A percentile compares a stretch with the other conserved stretches of the same genome.
Evolutionary conservation across 2,797 vertebrate genomes (phyloP).

Genomic region (Ctenochaetus hawaiiensis): DNA sequence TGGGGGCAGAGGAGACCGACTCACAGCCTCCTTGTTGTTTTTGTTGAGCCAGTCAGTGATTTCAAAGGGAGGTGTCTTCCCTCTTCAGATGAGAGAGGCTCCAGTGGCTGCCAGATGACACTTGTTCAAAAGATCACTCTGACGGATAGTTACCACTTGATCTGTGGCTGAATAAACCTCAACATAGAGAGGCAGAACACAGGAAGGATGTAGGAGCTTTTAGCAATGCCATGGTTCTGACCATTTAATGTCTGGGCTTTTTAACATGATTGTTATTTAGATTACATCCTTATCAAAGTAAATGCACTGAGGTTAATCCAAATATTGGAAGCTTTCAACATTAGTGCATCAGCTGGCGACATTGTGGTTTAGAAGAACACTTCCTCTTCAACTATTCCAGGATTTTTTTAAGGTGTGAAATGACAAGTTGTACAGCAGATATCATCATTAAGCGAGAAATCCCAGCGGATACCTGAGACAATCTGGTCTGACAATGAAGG

Average conservation of each 20-base stretch:
- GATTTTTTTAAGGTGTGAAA: slow-evolving; percentile 47
- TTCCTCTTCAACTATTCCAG: no score
- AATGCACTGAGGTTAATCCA: background rate
- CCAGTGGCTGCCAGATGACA: slow-evolving; percentile 39
- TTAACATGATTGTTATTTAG: background rate
- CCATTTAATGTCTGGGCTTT: background rate
- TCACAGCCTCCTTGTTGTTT: slow-evolving; percentile 62
- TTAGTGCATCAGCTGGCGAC: background rate
- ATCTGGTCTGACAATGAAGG: slow-evolving; percentile 45
- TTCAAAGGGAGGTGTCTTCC: slow-evolving; percentile 54
- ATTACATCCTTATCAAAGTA: background rate
- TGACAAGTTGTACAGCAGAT: slow-evolving; percentile 28
- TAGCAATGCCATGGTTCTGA: background rate
- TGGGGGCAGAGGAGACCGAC: slow-evolving; percentile 23
- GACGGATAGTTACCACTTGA: slow-evolving; percentile 18
- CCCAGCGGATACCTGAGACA: slow-evolving; percentile 33
- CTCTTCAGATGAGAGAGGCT: slow-evolving; percentile 47
- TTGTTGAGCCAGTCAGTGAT: slow-evolving; percentile 45
- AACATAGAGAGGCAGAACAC: background rate
- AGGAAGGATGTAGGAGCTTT: background rate
- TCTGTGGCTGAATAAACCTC: slow-evolving; percentile 19
- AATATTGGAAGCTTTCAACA: background rate
- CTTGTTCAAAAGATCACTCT: slow-evolving; percentile 34
- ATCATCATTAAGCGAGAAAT: slow-evolving; percentile 43
- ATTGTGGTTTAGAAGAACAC: background rate